phyloP scores from a whole-genome alignment of 2,888 invertebrate species.

The Xestia rhomboidea region DNA sequence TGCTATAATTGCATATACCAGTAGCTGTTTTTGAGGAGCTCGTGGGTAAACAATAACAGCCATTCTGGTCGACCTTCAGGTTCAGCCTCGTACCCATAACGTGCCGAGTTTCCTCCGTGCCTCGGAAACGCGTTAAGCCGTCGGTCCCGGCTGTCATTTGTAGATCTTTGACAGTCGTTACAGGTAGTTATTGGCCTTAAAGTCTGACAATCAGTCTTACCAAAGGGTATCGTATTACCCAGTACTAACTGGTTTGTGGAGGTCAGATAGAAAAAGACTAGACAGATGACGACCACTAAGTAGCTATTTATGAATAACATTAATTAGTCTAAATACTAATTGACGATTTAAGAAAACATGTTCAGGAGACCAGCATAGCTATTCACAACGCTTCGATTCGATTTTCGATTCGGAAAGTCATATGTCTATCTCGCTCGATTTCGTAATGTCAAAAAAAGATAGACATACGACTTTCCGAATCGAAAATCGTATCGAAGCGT shows the following conservation, averaged over 20 bases:
- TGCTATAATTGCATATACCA: constrained; percentile 9
- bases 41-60: neutral
- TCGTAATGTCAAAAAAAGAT: no score
- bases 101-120: neutral
- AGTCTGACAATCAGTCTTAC: neutral
- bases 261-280: no score
- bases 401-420: no score
- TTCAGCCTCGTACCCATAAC: neutral
- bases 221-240: neutral
- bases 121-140: neutral
- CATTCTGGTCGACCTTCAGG: neutral
- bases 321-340: no score
- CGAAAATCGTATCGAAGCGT: no score
- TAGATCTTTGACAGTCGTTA: neutral
- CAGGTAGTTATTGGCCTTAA: neutral
- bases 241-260: neutral
- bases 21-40: neutral
- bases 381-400: no score
- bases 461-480: no score
- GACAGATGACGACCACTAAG: no score
- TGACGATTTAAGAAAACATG: no score
- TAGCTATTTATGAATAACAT: no score
- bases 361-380: no score
- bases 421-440: no score
- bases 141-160: neutral